Evolutionary conservation across 2,113 vertebrate species (phyloP), one percentile per base, ranked within the genome.

Genomic region (Herpetotheres cachinnans): DNA sequence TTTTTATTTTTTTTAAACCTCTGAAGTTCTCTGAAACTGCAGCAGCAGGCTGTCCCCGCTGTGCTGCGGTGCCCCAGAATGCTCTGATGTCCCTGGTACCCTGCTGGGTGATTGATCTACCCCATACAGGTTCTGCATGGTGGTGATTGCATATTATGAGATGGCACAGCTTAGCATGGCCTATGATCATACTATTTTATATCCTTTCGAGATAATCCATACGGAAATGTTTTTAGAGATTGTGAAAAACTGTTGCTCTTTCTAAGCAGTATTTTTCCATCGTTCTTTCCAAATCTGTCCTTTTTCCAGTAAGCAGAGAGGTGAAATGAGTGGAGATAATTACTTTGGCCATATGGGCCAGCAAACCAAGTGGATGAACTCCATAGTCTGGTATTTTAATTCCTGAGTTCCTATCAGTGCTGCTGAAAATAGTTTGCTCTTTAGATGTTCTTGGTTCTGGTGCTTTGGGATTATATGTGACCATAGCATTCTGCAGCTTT

Each of bases 251-350:
- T 29, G 16, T 46, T 84, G 32, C 18, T 83, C 38, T 91, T 72
- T 93, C 71, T 63, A 42, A 79, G 54, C 58, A 59, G 42, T 70
- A 8, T 93, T 91, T 94, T 95, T 82, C 74, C 49, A 50, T 70
- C 32, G 24, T 83, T 67, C 30, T 82, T 89, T 89, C 52, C 13
- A 46, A 89, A 92, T 79, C 8, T 1, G 2, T 82, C 26, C 6
- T 42, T 89, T 74, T 88, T 85, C 32, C 58, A 59, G 46, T 40
- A 46, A 61, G 16, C 7, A 6, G 61, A 79, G 92, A 72, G 55
- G 77, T 92, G 63, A 95, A 79, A 63, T 52, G 80, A 89, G 58
- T 89, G 58, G 62, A 76, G 74, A 66, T 91, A 93, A 89, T 85
- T 79, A 46, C 24, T 69, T 82, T 6, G 15, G 78, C 81, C 42